Conservation (phyloP, 2,797 vertebrate species). For the Xenopus petersii region DNA sequence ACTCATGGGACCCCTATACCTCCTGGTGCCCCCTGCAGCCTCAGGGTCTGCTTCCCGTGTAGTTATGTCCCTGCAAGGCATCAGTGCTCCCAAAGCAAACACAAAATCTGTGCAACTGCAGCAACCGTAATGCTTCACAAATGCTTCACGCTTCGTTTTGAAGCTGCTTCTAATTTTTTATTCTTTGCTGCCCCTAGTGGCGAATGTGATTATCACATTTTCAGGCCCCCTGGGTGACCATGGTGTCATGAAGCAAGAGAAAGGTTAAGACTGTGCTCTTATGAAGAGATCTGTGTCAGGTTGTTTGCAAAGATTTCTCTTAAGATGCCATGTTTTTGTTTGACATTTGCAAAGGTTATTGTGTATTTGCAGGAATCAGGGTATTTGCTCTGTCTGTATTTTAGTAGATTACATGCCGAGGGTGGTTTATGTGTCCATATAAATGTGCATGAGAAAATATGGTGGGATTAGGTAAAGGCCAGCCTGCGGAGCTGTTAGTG, state of each 20-base stretch:
- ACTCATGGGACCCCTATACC: no score
- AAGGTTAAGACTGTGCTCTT: constrained; percentile 2
- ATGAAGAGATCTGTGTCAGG: constrained; percentile 1
- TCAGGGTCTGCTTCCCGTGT: no score
- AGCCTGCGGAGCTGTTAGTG: no score
- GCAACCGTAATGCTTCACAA: no score
- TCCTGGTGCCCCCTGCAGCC: no score
- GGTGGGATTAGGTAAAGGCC: no score
- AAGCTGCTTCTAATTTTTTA: neutral
- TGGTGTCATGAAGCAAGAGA: neutral
- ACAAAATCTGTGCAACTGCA: no score
- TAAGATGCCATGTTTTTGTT: neutral
- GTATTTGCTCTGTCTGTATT: neutral
- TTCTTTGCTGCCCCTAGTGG: neutral
- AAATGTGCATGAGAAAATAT: no score
- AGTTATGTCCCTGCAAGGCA: no score
- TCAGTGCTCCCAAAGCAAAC: no score
- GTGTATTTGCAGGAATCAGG: neutral
- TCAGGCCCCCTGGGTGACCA: neutral
- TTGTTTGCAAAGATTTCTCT: neutral
- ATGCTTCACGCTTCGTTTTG: no score
- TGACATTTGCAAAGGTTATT: constrained; percentile 2
- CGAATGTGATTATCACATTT: neutral
- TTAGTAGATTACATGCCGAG: neutral
- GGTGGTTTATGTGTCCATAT: neutral